Evolutionary conservation across 1,140 invertebrate species (phyloP).

Genomic region (Physella acuta): DNA sequence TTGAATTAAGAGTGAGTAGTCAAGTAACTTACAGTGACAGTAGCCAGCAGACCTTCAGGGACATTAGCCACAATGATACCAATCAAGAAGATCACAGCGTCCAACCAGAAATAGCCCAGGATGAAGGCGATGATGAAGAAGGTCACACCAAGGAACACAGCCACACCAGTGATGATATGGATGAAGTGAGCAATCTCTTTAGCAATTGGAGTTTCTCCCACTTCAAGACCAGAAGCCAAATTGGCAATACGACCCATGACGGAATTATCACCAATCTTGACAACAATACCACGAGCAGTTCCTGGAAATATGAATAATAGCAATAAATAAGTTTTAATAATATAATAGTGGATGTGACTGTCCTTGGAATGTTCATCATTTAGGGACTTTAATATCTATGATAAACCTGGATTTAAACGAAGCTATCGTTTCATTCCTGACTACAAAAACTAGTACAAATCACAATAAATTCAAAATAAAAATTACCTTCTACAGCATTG

Average conservation of each 20-base stretch:
- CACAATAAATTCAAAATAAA: too few species aligned
- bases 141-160: slow-evolving; percentile 94
- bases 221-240: slow-evolving; percentile 91
- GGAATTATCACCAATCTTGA: slow-evolving; percentile 95
- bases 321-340: too few species aligned
- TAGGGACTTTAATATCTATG: too few species aligned
- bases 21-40: slow-evolving; percentile 90
- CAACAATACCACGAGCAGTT: slow-evolving; percentile 91
- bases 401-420: too few species aligned
- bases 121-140: slow-evolving; percentile 98
- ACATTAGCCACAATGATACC: slow-evolving; percentile 98
- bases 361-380: too few species aligned
- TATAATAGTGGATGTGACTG: too few species aligned
- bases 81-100: slow-evolving; percentile 84
- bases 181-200: slow-evolving; percentile 99
- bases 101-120: slow-evolving; percentile 83
- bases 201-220: slow-evolving; percentile 95
- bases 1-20: too few species aligned
- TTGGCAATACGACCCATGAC: slow-evolving; percentile 99
- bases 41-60: slow-evolving; percentile 94
- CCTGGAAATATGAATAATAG: too few species aligned
- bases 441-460: too few species aligned
- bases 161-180: slow-evolving; percentile 96
- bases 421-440: too few species aligned
- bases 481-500: neutral